Percentiles rank a stretch among this genome's conserved stretches.
These are phyloP conservation scores for Halesus radiatus DNA, from an alignment of 1,140 invertebrate species.

Conservation along the genomic window DNA sequence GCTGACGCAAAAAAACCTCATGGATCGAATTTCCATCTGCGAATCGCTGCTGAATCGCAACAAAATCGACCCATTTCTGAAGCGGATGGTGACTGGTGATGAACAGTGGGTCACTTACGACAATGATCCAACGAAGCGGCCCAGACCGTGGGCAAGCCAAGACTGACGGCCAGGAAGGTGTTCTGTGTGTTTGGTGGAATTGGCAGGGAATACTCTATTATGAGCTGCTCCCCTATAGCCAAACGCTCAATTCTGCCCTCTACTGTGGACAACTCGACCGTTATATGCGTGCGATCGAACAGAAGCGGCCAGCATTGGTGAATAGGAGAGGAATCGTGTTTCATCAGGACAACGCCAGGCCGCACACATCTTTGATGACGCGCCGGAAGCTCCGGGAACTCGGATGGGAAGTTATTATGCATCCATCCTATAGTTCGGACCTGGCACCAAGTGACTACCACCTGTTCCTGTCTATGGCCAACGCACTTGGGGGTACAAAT, in stretches of 20 bases:
- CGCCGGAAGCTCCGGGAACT: slow-evolving; percentile 7
- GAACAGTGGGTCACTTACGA: slow-evolving; percentile 16
- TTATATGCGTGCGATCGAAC: not conserved
- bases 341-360: slow-evolving; percentile 17
- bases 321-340: slow-evolving; percentile 9
- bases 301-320: slow-evolving; percentile 13
- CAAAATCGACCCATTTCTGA: slow-evolving; percentile 27
- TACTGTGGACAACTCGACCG: no score
- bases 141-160: no score
- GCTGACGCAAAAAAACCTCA: slow-evolving; percentile 12
- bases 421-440: no score
- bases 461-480: no score
- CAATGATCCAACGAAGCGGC: not conserved
- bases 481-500: not conserved
- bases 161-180: slow-evolving; percentile 6
- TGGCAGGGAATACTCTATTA: slow-evolving; percentile 2
- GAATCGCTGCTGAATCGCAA: slow-evolving; percentile 31
- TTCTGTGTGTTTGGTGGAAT: slow-evolving; percentile 19
- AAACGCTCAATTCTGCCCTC: no score
- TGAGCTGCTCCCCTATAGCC: no score
- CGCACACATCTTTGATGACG: slow-evolving; percentile 20
- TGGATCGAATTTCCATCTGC: slow-evolving; percentile 23
- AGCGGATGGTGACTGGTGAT: slow-evolving; percentile 21
- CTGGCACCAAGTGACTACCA: not conserved
- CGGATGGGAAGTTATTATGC: no score